Evolutionary conservation across 2,888 invertebrate species (phyloP).

Genomic region (Cephonodes hylas): DNA sequence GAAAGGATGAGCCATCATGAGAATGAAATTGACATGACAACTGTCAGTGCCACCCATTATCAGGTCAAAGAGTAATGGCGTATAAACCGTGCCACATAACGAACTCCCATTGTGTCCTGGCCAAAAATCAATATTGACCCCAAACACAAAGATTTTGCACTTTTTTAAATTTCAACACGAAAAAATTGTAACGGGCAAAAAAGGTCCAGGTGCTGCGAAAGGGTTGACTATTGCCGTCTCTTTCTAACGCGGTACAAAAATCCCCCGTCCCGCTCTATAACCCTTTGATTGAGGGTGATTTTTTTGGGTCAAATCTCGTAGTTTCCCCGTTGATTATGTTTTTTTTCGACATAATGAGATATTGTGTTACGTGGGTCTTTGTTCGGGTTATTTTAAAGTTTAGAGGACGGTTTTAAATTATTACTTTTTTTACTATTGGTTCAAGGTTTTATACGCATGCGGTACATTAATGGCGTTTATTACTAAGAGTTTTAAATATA

Average conservation of each 20-base stretch:
- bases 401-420: slow-evolving; percentile 2
- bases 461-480: background rate
- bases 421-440: background rate
- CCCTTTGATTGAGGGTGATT: slow-evolving; percentile 68
- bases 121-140: slow-evolving; percentile 78
- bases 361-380: slow-evolving; percentile 65
- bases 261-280: slow-evolving; percentile 54
- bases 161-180: slow-evolving; percentile 72
- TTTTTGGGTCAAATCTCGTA: slow-evolving; percentile 76
- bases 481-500: no score
- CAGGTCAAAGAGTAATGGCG: slow-evolving; percentile 59
- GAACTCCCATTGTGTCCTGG: slow-evolving; percentile 61
- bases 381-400: slow-evolving; percentile 23
- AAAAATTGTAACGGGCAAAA: slow-evolving; percentile 47
- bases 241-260: slow-evolving; percentile 33
- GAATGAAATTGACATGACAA: slow-evolving; percentile 30
- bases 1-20: slow-evolving; percentile 18
- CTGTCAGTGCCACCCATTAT: slow-evolving; percentile 30
- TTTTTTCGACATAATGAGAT: slow-evolving; percentile 73
- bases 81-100: slow-evolving; percentile 63
- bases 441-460: background rate
- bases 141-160: slow-evolving; percentile 71
- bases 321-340: slow-evolving; percentile 73
- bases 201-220: slow-evolving; percentile 73
- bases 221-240: slow-evolving; percentile 59